phyloP scores from a whole-genome alignment of 2,113 vertebrate species.

The Seriola rivoliana region DNA sequence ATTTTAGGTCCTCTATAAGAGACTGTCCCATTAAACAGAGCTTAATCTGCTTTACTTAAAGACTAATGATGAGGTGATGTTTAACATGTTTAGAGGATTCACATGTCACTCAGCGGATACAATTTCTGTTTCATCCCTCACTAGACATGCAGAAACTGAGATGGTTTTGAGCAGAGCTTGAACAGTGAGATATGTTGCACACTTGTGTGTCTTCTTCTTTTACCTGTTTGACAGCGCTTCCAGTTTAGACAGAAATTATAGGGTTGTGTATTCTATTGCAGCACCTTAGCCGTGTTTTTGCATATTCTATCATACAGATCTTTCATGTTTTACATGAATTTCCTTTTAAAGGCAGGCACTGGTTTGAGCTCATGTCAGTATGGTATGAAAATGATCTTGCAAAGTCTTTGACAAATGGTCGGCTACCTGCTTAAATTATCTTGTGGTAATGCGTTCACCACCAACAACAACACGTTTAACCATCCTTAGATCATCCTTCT shows the following conservation, averaged over 20 bases:
- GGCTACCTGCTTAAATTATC: conserved; percentile 11
- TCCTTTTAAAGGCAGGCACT: neutral
- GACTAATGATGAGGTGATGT: conserved; percentile 21
- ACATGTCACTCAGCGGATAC: neutral
- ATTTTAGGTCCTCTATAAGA: conserved; percentile 31
- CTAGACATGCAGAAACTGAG: neutral
- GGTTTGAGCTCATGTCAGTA: conserved; percentile 13
- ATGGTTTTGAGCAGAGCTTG: neutral
- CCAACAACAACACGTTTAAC: neutral
- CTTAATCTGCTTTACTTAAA: conserved; percentile 49
- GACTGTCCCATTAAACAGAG: conserved; percentile 41
- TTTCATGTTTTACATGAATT: neutral
- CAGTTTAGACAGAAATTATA: neutral
- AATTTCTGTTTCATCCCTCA: neutral
- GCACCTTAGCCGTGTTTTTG: neutral
- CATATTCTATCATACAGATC: neutral
- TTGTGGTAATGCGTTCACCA: conserved; percentile 5
- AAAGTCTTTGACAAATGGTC: conserved; percentile 15
- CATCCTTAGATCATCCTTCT: neutral
- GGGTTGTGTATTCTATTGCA: neutral
- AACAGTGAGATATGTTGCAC: neutral
- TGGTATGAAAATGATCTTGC: conserved; percentile 34
- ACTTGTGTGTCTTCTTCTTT: neutral
- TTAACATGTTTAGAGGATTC: conserved; percentile 17
- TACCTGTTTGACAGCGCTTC: too few species aligned